phyloP scores from a whole-genome alignment of 2,113 vertebrate genomes.

The Paracanthobrama guichenoti region DNA sequence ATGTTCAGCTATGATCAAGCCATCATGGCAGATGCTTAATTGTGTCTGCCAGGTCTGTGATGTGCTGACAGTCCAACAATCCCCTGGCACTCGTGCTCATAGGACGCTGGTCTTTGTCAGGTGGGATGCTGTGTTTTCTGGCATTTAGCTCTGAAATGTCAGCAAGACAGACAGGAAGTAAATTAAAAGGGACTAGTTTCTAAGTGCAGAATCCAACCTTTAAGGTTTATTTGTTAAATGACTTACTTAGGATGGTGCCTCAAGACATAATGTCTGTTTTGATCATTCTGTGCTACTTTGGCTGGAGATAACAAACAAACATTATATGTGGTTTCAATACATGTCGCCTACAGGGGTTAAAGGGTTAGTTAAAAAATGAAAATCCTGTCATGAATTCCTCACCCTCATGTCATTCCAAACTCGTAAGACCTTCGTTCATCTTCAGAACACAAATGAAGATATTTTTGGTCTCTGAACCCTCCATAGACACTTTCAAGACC shows the following conservation, averaged over 20 bases:
- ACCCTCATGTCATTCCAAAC: not conserved
- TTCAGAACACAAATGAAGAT: too few species aligned
- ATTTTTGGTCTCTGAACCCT: too few species aligned
- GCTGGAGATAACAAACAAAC: not conserved
- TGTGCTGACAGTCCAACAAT: constrained; percentile 20
- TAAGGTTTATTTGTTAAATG: constrained; percentile 11
- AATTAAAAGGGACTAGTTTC: constrained; percentile 15
- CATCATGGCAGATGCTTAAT: constrained; percentile 13
- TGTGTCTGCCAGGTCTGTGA: constrained; percentile 32
- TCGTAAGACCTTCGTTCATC: too few species aligned
- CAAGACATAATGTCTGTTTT: not conserved
- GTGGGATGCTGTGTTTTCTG: not conserved
- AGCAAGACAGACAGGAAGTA: not conserved
- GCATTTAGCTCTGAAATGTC: constrained; percentile 28
- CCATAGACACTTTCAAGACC: too few species aligned
- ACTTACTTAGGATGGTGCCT: not conserved
- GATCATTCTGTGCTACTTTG: not conserved
- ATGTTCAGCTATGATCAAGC: constrained; percentile 33
- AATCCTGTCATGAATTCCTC: not conserved
- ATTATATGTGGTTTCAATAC: not conserved
- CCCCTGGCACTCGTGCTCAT: not conserved
- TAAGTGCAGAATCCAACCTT: not conserved
- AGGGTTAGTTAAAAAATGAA: not conserved
- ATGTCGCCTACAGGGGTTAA: too few species aligned
- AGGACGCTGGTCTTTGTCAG: constrained; percentile 9